Evolutionary conservation across 92 coral and sea anemone species (phyloP).

Genomic region (Palythoa grandis): DNA sequence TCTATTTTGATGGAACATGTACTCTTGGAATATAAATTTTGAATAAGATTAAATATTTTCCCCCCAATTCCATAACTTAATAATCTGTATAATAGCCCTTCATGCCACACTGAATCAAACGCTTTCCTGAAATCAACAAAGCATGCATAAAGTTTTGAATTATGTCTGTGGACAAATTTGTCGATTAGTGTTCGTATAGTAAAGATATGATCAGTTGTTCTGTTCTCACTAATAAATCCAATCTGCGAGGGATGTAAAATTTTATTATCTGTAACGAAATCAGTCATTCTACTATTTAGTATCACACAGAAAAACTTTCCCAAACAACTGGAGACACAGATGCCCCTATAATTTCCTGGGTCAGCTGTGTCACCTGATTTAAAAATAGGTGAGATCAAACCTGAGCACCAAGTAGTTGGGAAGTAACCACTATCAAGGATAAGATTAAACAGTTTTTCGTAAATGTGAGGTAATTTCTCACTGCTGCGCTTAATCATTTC

Average conservation of each 20-base stretch:
- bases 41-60: too few relatives aligned
- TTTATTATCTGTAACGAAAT: slow-evolving; percentile 36
- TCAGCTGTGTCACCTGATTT: slow-evolving; percentile 53
- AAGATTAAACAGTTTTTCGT: slow-evolving; percentile 50
- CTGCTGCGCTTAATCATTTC: slow-evolving; percentile 56
- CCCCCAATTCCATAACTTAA: too few relatives aligned
- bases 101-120: too few relatives aligned
- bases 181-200: slow-evolving; percentile 49
- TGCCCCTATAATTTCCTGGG: too few relatives aligned
- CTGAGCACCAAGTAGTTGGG: slow-evolving; percentile 55
- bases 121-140: too few relatives aligned
- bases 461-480: slow-evolving; percentile 30
- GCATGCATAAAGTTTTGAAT: too few relatives aligned
- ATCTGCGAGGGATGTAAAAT: slow-evolving; percentile 53
- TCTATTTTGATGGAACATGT: too few relatives aligned
- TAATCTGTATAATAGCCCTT: too few relatives aligned
- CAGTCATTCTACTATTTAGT: slow-evolving; percentile 43
- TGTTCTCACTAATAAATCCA: slow-evolving; percentile 54
- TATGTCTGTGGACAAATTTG: slow-evolving; percentile 43
- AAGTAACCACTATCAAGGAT: slow-evolving; percentile 44
- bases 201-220: slow-evolving; percentile 62
- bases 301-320: slow-evolving; percentile 55
- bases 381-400: slow-evolving; percentile 58
- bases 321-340: slow-evolving; percentile 57
- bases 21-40: too few relatives aligned